Percentiles rank a stretch among this genome's conserved stretches.
Conservation (phyloP, 2,113 vertebrate species). For the Chunga burmeisteri region DNA sequence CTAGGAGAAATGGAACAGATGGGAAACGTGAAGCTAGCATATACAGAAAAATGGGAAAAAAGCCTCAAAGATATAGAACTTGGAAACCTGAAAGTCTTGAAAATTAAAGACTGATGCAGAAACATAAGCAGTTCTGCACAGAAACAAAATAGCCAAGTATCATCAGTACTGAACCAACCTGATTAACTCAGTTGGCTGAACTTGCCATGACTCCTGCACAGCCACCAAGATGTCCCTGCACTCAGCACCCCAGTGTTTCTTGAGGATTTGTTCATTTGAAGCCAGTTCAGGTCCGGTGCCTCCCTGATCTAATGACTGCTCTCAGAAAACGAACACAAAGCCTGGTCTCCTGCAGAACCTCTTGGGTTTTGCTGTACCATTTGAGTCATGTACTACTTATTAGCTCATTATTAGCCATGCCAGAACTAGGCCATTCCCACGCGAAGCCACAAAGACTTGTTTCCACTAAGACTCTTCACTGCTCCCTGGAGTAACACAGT, state of each 20-base stretch:
- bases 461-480: constrained; percentile 1
- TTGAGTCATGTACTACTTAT: constrained; percentile 29
- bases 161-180: constrained; percentile 6
- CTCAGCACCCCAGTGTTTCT: neutral
- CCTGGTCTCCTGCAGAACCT: constrained; percentile 34
- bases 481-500: constrained; percentile 5
- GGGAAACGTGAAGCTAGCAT: neutral
- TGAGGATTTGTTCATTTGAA: neutral
- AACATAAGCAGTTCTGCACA: neutral
- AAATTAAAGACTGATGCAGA: constrained; percentile 30
- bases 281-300: neutral
- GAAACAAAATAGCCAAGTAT: constrained; percentile 7
- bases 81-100: constrained; percentile 18
- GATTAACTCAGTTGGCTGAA: constrained; percentile 51
- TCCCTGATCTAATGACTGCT: constrained; percentile 2
- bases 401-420: constrained; percentile 30
- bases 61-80: neutral
- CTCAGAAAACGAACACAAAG: neutral
- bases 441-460: neutral
- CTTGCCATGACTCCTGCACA: constrained; percentile 10
- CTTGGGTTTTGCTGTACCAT: constrained; percentile 16
- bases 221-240: constrained; percentile 9
- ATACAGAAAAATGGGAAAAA: constrained; percentile 3
- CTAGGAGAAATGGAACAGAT: neutral
- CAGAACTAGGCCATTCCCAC: constrained; percentile 51